Evolutionary conservation across 2,888 invertebrate species (phyloP), one percentile per base, ranked within the genome.

Genomic region (Mechanitis mazaeus): DNA sequence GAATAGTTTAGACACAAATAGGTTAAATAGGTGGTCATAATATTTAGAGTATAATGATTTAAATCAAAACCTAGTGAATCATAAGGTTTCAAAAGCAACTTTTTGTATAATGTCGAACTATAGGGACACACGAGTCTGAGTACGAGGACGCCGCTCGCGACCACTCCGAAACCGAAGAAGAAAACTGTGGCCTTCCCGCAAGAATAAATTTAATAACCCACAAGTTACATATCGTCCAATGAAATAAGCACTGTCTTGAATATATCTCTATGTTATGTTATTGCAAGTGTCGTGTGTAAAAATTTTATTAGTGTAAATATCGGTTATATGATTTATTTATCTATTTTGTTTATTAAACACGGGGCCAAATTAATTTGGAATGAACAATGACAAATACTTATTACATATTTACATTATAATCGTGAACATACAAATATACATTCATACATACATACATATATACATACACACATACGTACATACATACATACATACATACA

Each of bases 31-130:
- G 20, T 20, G 20, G 20, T 20, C 20, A 20, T 20, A 38, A 6
- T 38, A 38, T 38, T 38, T 11, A 42, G 42, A 9, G 42, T 2
- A 9, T 9, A 31, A 50, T 50, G 50, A 31, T 50, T 50, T 7
- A 42, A 35, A 35, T 35, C 47, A 47, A 20, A n/a, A 47, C 28
- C 20, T 58, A 38, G 46, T 46, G 7, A n/a, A 56, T 42, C 31
- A 47, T 20, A 11, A 12, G 28, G 33, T 4, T 38, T 47, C 12
- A 54, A 33, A 46, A 54, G n/a, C 56, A 28, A 33, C 45, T 47
- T 56, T 35, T 45, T 64, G 61, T 64, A 61, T 66, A 65, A 69
- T 63, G 56, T 67, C 66, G 68, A 65, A 67, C 68, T 69, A 53
- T 69, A 69, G 68, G 68, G 68, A 55, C 61, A 66, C 64, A 59